Evolutionary conservation across 2,113 vertebrate species (phyloP), one percentile per base, ranked within the genome.

Genomic region (Oreamnos americanus): DNA sequence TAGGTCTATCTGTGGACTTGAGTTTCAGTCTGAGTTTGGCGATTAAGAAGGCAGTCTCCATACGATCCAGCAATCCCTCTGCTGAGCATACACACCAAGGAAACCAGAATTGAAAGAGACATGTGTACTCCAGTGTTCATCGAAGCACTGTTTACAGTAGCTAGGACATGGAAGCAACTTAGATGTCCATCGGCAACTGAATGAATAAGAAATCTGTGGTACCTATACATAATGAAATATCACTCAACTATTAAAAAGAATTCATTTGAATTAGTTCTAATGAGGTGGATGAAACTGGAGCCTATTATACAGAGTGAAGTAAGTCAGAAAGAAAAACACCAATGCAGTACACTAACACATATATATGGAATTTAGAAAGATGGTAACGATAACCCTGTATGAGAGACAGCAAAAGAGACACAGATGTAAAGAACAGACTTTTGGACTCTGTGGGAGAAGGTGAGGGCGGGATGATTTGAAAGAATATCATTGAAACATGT

Each of bases 241-340:
- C 10, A 71, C n/a, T 71, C 67, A 74, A 2, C 19, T 23, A 23
- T 39, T 74, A 39, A 39, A 74, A 74, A 39, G 19, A 74, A 74
- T 23, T 0, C n/a, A 74, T 13, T 23, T 74, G n/a, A 39, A 74
- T 74, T 11, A 39, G 19, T 12, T 39, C n/a, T 74, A 74, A 39
- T 13, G 67, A 74, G 19, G 19, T 39, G 8, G 67, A 74, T 74
- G 10, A 39, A 74, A 74, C 67, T 39, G n/a, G n/a, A 74, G 10
- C n/a, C 67, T 23, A 39, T 23, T 74, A 39, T 23, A 74, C n/a
- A 74, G n/a, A 39, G n/a, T 0, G 0, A 71, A 74, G 5, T 39
- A 39, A 71, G 21, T 12, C 19, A 71, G 19, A 74, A 74, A 74
- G n/a, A 39, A 13, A 74, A 74, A 71, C 5, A 39, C 10, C 67